Percentiles rank a stretch among this genome's conserved stretches.
phyloP scores from a whole-genome alignment of 2,888 invertebrate species.

The Drosophila niveifrons region DNA sequence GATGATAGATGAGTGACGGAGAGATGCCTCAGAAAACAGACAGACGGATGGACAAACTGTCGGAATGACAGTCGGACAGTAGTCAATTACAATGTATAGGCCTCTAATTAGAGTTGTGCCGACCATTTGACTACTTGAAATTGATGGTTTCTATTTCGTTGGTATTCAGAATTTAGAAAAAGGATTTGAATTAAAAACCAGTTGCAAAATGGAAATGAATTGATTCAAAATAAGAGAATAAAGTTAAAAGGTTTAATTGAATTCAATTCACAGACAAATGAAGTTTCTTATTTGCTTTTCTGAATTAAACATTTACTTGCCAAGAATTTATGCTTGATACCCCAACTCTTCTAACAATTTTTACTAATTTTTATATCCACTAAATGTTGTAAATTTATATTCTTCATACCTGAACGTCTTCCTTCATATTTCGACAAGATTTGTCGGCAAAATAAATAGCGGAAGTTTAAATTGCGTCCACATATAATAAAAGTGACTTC shows the following conservation, averaged over 20 bases:
- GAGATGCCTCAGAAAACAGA: conserved; percentile 12
- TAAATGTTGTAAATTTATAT: too few species aligned
- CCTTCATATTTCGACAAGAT: neutral
- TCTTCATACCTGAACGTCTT: too few species aligned
- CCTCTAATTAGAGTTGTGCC: conserved; percentile 53
- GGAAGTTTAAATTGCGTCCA: neutral
- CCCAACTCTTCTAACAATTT: too few species aligned
- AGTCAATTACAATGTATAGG: conserved; percentile 41
- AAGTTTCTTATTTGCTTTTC: too few species aligned
- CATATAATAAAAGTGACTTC: neutral
- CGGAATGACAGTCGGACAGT: conserved; percentile 26
- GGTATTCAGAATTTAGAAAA: neutral
- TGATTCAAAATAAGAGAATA: too few species aligned
- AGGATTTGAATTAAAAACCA: neutral
- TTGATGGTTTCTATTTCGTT: conserved; percentile 2
- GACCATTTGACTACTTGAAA: conserved; percentile 15
- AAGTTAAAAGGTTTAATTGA: too few species aligned
- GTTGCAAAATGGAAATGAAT: neutral
- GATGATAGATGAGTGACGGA: conserved; percentile 52
- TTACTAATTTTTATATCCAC: too few species aligned
- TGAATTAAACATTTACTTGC: too few species aligned
- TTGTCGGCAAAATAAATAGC: neutral
- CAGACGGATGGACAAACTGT: neutral
- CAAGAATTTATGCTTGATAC: too few species aligned
- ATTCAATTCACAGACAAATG: too few species aligned